A percentile compares a stretch with the other conserved stretches of the same genome.
These are phyloP conservation scores for Miichthys miiuy DNA, from an alignment of 2,797 vertebrate species.

Conservation along the genomic window DNA sequence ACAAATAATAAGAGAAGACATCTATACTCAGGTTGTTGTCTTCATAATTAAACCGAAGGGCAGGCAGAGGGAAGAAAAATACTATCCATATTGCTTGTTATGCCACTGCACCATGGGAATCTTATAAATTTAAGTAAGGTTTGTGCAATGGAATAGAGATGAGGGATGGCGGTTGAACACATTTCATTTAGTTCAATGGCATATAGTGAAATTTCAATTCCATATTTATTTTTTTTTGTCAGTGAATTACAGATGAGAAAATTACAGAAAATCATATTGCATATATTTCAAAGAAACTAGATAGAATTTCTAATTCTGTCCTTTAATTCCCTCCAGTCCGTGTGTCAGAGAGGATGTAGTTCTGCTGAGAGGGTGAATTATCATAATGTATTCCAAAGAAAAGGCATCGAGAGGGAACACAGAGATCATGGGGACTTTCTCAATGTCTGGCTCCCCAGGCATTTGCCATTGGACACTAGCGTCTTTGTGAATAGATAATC, in stretches of 20 bases:
- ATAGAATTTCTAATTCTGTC: conserved; percentile 53
- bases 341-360: conserved; percentile 58
- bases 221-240: conserved; percentile 15
- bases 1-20: conserved; percentile 32
- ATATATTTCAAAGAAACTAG: conserved; percentile 54
- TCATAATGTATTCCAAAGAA: conserved; percentile 77
- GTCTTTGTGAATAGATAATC: conserved; percentile 82
- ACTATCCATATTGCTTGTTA: conserved; percentile 22
- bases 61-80: conserved; percentile 35
- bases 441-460: conserved; percentile 67
- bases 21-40: conserved; percentile 18
- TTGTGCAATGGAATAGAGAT: neutral
- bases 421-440: conserved; percentile 73
- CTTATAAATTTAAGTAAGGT: conserved; percentile 11
- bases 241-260: conserved; percentile 44
- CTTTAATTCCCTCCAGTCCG: conserved; percentile 54
- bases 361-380: conserved; percentile 71
- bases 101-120: conserved; percentile 22
- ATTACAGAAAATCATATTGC: conserved; percentile 24
- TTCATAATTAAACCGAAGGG: conserved; percentile 34
- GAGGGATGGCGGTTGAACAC: neutral
- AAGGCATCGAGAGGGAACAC: conserved; percentile 58
- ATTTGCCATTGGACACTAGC: conserved; percentile 69
- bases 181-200: conserved; percentile 23
- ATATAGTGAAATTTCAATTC: neutral